Base-by-base conservation (phyloP, 2,113 vertebrate species). In the Xiphorhynchus elegans region DNA sequence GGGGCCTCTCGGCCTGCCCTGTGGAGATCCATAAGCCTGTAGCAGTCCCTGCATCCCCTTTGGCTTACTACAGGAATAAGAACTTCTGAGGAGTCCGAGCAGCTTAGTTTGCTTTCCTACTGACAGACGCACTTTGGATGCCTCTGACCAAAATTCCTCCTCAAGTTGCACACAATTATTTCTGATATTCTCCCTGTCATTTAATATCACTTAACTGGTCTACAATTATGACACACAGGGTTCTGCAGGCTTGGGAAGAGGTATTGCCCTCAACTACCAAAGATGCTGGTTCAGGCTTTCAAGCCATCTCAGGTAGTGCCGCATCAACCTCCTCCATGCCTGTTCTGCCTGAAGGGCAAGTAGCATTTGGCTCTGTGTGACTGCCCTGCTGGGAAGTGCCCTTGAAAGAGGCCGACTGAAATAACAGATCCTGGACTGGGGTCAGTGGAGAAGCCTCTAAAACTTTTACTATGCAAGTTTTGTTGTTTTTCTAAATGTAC, bases 41-140 rank as follows among this genome's bases (percentile, higher is more conserved):
- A 83, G 47, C 62, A 4, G 5, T 42, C 46, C 44, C 82, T 62
- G 67, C 13, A 49, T 42, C 67, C 70, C 83, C 63, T 64, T 39
- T 77, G 75, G 63, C 40, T 91, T 73, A 73, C 52, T 29, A 29
- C 0, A 4, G 53, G 60, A 84, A 1, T 58, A 87, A 67, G 68
- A 80, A 62, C 73, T 69, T 89, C 59, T 83, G 85, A 94, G 87
- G 68, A 69, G 69, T 78, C 79, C 42, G 79, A 87, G 90, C 80
- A 89, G 66, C 66, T 92, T 53, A 76, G 42, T 68, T 94, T 4
- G 1, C 64, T 74, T 81, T 74, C 53, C 55, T 66, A 69, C 79
- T 60, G 81, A 90, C 58, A 85, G 75, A 83, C 0, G 5, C 31
- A 64, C 5, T 68, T 84, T 13, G 56, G 19, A 67, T 84, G 83